A percentile compares a stretch with the other conserved stretches of the same genome.
These are phyloP conservation scores for Drepana arcuata DNA, from an alignment of 1,140 invertebrate species.

Conservation along the genomic window DNA sequence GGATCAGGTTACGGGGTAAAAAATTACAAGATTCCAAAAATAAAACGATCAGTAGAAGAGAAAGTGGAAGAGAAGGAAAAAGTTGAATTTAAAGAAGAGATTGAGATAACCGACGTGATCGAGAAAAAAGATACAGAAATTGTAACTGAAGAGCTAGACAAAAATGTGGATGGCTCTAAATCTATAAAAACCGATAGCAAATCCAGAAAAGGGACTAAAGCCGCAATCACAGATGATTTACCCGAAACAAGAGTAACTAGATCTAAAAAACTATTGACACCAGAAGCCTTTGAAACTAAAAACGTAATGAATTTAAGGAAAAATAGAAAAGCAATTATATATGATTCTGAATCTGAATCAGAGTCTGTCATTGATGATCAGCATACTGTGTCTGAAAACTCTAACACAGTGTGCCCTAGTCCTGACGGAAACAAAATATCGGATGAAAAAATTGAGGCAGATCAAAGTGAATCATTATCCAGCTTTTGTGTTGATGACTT, in stretches of 20 bases:
- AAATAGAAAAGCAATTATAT: constrained; percentile 8
- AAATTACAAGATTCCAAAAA: constrained; percentile 78
- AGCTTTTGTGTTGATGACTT: constrained; percentile 37
- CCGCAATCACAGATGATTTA: constrained; percentile 5
- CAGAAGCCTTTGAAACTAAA: not conserved
- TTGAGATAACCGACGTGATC: not conserved
- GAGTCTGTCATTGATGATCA: too few species aligned
- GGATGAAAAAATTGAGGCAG: too few species aligned
- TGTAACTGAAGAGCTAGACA: not conserved
- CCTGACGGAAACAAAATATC: too few species aligned
- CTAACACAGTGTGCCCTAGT: too few species aligned
- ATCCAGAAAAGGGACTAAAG: constrained; percentile 7
- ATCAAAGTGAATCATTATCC: too few species aligned
- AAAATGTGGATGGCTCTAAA: not conserved
- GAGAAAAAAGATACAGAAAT: not conserved
- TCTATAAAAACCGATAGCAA: not conserved
- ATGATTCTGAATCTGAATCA: constrained; percentile 17
- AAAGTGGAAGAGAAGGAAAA: not conserved
- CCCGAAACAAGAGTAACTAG: constrained; percentile 29
- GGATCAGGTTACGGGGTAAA: constrained; percentile 72
- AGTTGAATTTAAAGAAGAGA: not conserved
- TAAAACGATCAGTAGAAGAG: constrained; percentile 44
- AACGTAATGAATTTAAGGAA: constrained; percentile 4
- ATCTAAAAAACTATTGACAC: constrained; percentile 18
- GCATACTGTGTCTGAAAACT: too few species aligned